These are phyloP conservation scores for Myotis yumanensis DNA, from an alignment of 2,113 vertebrate species.

Conservation along the genomic window DNA sequence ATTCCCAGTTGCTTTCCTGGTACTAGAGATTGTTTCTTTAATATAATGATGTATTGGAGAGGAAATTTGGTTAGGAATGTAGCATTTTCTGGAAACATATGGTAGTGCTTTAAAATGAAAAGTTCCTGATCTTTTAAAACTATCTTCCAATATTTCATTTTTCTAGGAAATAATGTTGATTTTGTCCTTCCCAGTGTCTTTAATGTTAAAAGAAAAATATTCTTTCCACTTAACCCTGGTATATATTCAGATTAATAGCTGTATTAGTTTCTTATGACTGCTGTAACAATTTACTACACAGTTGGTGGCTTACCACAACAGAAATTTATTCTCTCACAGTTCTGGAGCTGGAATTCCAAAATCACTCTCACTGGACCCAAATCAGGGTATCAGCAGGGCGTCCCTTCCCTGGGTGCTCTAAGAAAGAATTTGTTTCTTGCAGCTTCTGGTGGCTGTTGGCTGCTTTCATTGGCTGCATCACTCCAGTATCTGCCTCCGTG, in stretches of 20 bases:
- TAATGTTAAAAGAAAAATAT: neutral
- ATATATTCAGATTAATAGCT: neutral
- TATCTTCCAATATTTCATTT: neutral
- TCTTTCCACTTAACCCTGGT: neutral
- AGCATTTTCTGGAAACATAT: neutral
- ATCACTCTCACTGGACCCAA: neutral
- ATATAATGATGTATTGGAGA: neutral
- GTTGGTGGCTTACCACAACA: neutral
- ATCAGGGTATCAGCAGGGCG: no score
- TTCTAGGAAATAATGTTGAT: neutral
- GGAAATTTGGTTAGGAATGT: neutral
- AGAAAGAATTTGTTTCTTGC: neutral
- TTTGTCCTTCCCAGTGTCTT: neutral
- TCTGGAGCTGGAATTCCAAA: neutral
- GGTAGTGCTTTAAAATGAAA: slow-evolving; percentile 16
- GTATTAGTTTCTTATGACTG: neutral
- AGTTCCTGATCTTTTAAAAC: neutral
- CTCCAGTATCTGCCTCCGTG: neutral
- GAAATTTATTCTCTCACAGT: neutral
- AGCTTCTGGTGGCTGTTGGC: no score
- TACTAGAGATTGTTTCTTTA: neutral
- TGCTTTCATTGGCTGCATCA: fast-evolving
- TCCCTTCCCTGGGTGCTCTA: neutral
- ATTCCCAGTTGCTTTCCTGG: neutral
- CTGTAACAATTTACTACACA: neutral